Base-by-base conservation (phyloP, 2,888 invertebrate species). In the Reticulitermes lucifugus region DNA sequence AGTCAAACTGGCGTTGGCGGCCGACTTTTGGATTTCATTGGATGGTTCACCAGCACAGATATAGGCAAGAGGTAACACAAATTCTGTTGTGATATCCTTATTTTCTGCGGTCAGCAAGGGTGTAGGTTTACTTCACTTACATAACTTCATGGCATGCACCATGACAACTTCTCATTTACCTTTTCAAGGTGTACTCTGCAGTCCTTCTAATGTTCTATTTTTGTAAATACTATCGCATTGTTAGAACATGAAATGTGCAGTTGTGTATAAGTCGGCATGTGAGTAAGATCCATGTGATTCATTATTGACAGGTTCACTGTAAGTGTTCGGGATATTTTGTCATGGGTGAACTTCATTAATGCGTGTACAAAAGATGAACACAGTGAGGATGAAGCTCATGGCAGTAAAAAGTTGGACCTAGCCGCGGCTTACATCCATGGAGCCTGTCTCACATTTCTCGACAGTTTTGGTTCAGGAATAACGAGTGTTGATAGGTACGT, bases 321-420 rank as follows among this genome's bases (percentile, higher is more conserved):
- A 86, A 99, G 98, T 88, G 96, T 99, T 87, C 94, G 99, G 88
- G 99, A 99, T 90, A 93, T 98, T 85, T 91, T 99, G 43, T 96
- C 97, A 0, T 99, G 99, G 99, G 96, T 97, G 0, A 92, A 95
- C 87, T 99, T 98, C 89, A 95, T 99, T 86, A 98, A 98, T 90
- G 90, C 90, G 21, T 94, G 94, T 70, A 89, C 91, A 86, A 86
- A 87, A 7, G 84, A 88, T 9, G 1, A 35, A 6, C 22, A 77
- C n/a, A 83, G 65, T 65, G 14, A 9, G 25, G 14, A 87, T 51
- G 88, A 87, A 1, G 86, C 85, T 7, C 85, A 85, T 89, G 0
- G 91, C 88, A 88, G 90, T 1, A 89, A 91, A 84, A 46, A 70
- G 18, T 89, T 94, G 70, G 92, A 92, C 71, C 89, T 93, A 0